phyloP scores from a whole-genome alignment of 2,113 vertebrate genomes.

The Tetraodon nigroviridis region DNA sequence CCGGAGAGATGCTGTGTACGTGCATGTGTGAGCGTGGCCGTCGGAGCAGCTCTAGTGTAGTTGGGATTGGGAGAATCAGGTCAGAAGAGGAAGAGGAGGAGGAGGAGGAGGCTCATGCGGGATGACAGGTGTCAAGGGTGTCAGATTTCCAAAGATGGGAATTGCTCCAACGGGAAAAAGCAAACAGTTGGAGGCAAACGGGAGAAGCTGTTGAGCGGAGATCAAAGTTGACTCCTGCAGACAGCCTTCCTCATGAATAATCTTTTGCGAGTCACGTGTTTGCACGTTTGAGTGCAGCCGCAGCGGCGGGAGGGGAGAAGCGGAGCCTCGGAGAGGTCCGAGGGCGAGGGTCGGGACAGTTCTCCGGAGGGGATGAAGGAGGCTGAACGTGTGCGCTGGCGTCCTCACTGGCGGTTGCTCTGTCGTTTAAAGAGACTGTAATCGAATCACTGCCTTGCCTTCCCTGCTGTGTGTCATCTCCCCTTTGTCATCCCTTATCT shows the following conservation, averaged over 20 bases:
- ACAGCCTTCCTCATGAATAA: background rate
- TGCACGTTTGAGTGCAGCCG: background rate
- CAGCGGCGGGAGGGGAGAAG: conserved; percentile 22
- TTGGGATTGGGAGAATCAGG: conserved; percentile 29
- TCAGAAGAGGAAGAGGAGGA: conserved; percentile 13
- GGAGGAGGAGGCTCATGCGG: conserved; percentile 8
- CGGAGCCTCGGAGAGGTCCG: conserved; percentile 7
- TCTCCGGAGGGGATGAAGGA: background rate
- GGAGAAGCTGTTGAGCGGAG: background rate
- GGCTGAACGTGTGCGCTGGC: background rate
- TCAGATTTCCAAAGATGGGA: conserved; percentile 22
- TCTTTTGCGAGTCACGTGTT: no score
- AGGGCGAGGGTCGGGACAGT: conserved; percentile 12
- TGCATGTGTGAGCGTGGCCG: conserved; percentile 10
- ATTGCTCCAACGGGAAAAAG: conserved; percentile 4
- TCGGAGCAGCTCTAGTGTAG: conserved; percentile 26
- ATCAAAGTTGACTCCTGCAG: background rate
- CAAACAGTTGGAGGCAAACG: background rate
- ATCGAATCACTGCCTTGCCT: conserved; percentile 44
- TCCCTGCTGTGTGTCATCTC: conserved; percentile 53
- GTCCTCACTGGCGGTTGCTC: conserved; percentile 12
- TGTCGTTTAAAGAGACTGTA: conserved; percentile 49
- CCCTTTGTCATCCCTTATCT: conserved; percentile 53
- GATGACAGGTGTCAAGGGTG: conserved; percentile 35
- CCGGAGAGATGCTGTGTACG: conserved; percentile 5